Evolutionary conservation across 2,113 vertebrate species (phyloP).

Genomic region (Heptranchias perlo): DNA sequence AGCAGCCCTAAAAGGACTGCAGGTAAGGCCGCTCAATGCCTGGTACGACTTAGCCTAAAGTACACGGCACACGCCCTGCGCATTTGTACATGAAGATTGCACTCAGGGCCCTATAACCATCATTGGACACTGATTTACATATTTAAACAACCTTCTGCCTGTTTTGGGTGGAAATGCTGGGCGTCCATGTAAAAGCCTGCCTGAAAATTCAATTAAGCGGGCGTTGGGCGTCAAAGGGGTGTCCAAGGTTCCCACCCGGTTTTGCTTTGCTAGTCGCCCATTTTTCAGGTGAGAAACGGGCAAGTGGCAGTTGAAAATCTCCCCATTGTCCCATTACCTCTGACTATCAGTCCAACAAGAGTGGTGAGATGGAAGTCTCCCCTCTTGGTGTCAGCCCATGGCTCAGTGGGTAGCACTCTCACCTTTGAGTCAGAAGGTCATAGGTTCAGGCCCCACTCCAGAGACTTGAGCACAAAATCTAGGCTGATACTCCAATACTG

Average conservation of each 20-base stretch:
- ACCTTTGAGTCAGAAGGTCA: background rate
- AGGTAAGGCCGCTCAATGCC: background rate
- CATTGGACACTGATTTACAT: background rate
- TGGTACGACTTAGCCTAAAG: background rate
- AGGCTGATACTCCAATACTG: background rate
- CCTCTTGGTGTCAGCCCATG: too few relatives aligned
- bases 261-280: background rate
- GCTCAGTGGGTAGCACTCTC: too few relatives aligned
- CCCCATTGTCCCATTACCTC: background rate
- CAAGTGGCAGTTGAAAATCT: background rate
- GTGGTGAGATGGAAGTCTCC: background rate
- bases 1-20: background rate
- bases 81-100: background rate
- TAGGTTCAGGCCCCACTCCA: background rate
- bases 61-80: too few relatives aligned
- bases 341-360: background rate
- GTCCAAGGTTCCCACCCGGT: background rate
- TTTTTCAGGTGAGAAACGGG: background rate
- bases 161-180: background rate
- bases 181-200: background rate
- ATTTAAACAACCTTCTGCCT: background rate
- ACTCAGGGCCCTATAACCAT: too few relatives aligned
- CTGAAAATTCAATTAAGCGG: background rate
- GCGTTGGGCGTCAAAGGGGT: background rate
- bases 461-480: background rate